phyloP scores from a whole-genome alignment of 2,797 vertebrate species.

The Enteromius radiatus region DNA sequence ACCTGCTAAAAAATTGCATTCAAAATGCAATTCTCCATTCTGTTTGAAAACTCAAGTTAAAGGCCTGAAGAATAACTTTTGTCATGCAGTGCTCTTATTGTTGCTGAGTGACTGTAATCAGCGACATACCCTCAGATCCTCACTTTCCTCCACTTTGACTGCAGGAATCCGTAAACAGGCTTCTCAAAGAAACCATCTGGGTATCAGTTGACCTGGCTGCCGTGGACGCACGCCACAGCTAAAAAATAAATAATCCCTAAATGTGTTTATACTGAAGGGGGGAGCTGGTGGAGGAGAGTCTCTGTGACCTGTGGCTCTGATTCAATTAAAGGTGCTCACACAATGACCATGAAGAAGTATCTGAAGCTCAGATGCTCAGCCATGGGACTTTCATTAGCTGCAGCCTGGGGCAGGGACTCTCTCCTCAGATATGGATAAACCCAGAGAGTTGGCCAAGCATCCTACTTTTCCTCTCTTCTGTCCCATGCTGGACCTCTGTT shows the following conservation, averaged over 20 bases:
- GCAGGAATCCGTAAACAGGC: slow-evolving; percentile 74
- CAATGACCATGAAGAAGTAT: slow-evolving; percentile 62
- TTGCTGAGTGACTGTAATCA: slow-evolving; percentile 66
- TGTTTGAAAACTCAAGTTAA: not conserved
- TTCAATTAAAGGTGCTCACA: slow-evolving; percentile 67
- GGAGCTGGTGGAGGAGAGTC: slow-evolving; percentile 54
- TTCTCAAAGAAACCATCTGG: slow-evolving; percentile 74
- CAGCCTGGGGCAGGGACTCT: slow-evolving; percentile 64
- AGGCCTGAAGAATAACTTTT: not conserved
- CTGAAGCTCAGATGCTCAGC: slow-evolving; percentile 60
- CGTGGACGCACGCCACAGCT: slow-evolving; percentile 68
- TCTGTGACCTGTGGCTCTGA: slow-evolving; percentile 64
- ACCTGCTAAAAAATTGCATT: not conserved
- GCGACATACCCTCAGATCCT: slow-evolving; percentile 68
- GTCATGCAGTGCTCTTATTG: slow-evolving; percentile 5
- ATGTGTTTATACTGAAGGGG: slow-evolving; percentile 66
- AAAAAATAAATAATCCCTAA: slow-evolving; percentile 74
- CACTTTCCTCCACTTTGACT: slow-evolving; percentile 63
- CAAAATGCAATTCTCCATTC: not conserved
- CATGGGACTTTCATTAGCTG: slow-evolving; percentile 71
- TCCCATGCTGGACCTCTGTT: slow-evolving; percentile 39
- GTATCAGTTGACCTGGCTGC: slow-evolving; percentile 61
- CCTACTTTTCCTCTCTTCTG: slow-evolving; percentile 53
- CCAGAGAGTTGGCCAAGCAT: slow-evolving; percentile 51
- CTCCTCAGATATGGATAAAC: slow-evolving; percentile 57